phyloP scores from a whole-genome alignment of 2,113 vertebrate genomes.

The Gnathonemus longibarbis region DNA sequence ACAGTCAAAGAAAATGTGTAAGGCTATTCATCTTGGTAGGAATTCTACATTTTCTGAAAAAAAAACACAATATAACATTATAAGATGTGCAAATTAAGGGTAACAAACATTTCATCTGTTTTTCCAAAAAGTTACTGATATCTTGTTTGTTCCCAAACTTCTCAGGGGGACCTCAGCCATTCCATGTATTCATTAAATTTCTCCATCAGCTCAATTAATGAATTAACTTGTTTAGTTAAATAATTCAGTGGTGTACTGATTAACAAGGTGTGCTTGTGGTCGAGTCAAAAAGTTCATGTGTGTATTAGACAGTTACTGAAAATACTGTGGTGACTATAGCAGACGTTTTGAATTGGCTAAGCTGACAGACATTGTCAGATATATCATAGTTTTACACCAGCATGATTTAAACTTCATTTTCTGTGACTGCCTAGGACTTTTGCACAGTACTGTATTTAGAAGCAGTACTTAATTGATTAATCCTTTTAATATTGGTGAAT shows the following conservation, averaged over 20 bases:
- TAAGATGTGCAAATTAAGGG: neutral
- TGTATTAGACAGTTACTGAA: neutral
- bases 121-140: neutral
- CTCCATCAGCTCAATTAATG: neutral
- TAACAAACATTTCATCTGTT: neutral
- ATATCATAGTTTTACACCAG: neutral
- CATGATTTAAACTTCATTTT: neutral
- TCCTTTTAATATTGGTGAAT: neutral
- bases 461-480: neutral
- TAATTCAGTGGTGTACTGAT: neutral
- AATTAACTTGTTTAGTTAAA: neutral
- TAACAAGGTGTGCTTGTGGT: neutral
- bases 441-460: neutral
- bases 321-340: neutral
- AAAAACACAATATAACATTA: neutral
- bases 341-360: neutral
- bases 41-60: neutral
- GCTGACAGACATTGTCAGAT: neutral
- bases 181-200: neutral
- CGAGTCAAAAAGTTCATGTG: neutral
- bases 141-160: neutral
- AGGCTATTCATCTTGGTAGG: neutral
- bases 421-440: neutral
- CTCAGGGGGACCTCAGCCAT: neutral
- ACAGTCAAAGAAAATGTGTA: neutral